Evolutionary conservation across 64 coral and sea anemone genomes (phyloP), one percentile per base, ranked within the genome.

Genomic region (Orbicella faveolata): DNA sequence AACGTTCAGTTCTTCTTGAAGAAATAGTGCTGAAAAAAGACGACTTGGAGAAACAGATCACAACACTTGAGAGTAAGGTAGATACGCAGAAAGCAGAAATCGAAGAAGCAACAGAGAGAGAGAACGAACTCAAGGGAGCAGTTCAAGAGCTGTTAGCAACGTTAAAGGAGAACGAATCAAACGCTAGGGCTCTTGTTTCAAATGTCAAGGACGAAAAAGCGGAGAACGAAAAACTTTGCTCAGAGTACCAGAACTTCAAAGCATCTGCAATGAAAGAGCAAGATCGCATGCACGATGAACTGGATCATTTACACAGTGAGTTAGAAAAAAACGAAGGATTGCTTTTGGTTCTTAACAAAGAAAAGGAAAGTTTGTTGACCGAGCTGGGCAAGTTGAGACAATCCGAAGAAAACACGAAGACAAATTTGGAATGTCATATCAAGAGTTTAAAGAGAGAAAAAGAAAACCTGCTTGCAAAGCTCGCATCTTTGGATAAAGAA

Each of bases 301-400:
- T 92, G 21, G 83, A 81, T 79, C 34, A 75, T 54, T 92, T 70
- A 39, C 79, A 67, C 21, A 21, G 51, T 5, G 70, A 92, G 30
- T 39, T 92, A 21, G 26, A 34, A 30, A 81, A 80, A 87, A 37
- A 75, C 10, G 76, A 92, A 36, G 84, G 48, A 9, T 19, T 79
- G 17, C 52, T 87, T 23, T 11, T 33, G 25, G 44, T 59, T 15
- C 21, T 74, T 6, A 77, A 79, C 16, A 87, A 74, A 35, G 90
- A 92, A 44, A 87, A 68, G 52, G 90, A 92, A 35, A 79, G 19
- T 16, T 80, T 92, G 53, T 34, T 92, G 34, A 16, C 63, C 20
- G 90, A 92, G 48, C 35, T 92, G 13, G 83, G 30, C 18, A 92
- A 87, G 64, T 37, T 63, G 9, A 61, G 61, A 61, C 74, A 92